Evolutionary conservation across 2,113 vertebrate species (phyloP), one percentile per base, ranked within the genome.

Genomic region (Anhinga anhinga): DNA sequence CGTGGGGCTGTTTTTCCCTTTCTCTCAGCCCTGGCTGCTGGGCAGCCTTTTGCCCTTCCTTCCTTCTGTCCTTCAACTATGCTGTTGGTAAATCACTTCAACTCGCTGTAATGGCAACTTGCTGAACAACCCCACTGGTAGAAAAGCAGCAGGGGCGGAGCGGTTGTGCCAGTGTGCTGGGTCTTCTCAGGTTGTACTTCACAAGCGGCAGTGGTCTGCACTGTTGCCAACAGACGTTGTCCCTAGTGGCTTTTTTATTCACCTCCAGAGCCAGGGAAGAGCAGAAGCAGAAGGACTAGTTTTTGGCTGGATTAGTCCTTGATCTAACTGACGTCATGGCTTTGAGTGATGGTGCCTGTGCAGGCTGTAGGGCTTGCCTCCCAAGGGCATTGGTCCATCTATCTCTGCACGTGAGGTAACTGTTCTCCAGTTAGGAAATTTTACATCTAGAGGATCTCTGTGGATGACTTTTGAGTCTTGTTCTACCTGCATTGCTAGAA

Each of bases 1-100:
- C 0, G 2, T 65, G 44, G 82, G 30, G 63, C 77, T 29, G 10
- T 76, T 76, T 7, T 32, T 20, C 0, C 0, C 1, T 7, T 45
- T 8, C 77, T 45, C 40, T 15, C 10, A 65, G 71, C 10, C 53
- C 50, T 0, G 2, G 30, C 67, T 81, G 59, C 77, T 1, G 9
- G 59, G 25, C 42, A 42, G 50, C 2, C 0, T 36, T 67, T 67
- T 3, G 53, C 45, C 69, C 44, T 8, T 22, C 22, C 59, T 66
- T 13, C 42, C 42, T 15, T 44, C 42, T 15, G 42, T 44, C 42
- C 42, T 15, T 44, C 42, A 14, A 44, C 42, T 25, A 1, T 1
- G 4, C 59, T 74, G 30, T 16, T 53, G 47, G 27, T 34, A 10
- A 16, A 34, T 55, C 29, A 11, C 32, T 55, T 50, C 10, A 30